A percentile compares a stretch with the other conserved stretches of the same genome.
Conservation (phyloP, 2,888 invertebrate genomes). For the Meiosimyza decipiens region DNA sequence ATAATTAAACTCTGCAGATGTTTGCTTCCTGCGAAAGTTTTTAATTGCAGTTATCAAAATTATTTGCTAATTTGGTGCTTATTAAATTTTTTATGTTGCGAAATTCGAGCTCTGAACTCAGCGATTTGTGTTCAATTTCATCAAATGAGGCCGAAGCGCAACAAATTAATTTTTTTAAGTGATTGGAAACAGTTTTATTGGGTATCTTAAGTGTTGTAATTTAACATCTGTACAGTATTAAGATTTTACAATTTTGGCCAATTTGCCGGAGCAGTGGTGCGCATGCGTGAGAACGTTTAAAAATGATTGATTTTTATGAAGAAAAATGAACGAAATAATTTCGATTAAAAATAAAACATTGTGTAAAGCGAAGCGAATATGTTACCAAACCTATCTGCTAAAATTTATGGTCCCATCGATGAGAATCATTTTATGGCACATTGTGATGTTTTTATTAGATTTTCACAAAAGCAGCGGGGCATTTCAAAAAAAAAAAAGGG, state of each 20-base stretch:
- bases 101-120: background rate
- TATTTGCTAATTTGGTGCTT: slow-evolving; percentile 22
- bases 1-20: no score
- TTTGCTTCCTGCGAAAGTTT: no score
- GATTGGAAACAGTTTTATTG: background rate
- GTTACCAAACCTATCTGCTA: background rate
- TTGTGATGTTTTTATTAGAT: no score
- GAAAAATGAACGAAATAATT: background rate
- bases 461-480: no score
- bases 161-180: slow-evolving; percentile 4
- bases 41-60: slow-evolving; percentile 7
- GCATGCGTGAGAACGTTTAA: no score
- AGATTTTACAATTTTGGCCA: no score
- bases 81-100: slow-evolving; percentile 16
- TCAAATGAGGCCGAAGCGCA: background rate
- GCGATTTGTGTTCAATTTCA: background rate
- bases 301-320: background rate
- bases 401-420: no score
- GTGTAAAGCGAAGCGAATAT: slow-evolving; percentile 2
- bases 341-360: background rate
- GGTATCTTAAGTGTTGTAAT: background rate
- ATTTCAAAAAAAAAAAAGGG: no score
- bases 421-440: no score
- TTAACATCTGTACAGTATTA: no score
- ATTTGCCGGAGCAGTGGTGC: no score